Conservation (phyloP, 2,113 vertebrate species). For the Melanerpes aurifrons region DNA sequence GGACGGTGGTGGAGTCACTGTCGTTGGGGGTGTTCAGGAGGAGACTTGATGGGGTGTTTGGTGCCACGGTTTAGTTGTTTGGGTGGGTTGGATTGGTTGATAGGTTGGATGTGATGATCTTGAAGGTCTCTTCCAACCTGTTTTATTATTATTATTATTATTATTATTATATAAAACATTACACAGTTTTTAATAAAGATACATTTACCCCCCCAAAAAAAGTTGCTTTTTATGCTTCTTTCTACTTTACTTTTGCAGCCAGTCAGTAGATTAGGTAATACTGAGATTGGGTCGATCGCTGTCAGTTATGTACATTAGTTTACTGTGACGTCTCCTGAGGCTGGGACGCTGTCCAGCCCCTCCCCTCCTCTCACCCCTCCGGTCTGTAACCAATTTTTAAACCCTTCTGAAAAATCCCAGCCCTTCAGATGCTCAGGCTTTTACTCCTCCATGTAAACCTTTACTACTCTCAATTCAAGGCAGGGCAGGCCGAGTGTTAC, state of each 20-base stretch:
- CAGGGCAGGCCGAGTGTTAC: background rate
- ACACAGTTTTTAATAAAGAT: background rate
- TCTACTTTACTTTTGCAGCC: background rate
- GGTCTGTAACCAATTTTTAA: background rate
- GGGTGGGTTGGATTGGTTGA: no score
- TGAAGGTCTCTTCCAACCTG: no score
- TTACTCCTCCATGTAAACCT: background rate
- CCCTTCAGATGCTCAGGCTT: background rate
- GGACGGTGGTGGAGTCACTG: no score
- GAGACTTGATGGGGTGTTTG: no score
- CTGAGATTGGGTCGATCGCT: background rate
- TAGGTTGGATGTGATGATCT: no score
- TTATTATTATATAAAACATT: background rate
- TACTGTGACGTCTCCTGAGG: background rate
- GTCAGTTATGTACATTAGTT: background rate
- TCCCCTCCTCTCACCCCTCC: background rate
- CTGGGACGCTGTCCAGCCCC: rapidly evolving
- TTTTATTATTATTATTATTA: no score
- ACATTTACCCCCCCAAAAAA: background rate
- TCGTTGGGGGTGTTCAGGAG: no score
- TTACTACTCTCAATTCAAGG: background rate
- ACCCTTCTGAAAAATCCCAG: background rate
- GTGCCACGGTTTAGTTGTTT: no score
- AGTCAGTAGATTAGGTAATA: background rate
- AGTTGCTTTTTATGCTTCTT: background rate